Conservation (phyloP, 1,140 invertebrate genomes). For the Drosophila tropicalis region DNA sequence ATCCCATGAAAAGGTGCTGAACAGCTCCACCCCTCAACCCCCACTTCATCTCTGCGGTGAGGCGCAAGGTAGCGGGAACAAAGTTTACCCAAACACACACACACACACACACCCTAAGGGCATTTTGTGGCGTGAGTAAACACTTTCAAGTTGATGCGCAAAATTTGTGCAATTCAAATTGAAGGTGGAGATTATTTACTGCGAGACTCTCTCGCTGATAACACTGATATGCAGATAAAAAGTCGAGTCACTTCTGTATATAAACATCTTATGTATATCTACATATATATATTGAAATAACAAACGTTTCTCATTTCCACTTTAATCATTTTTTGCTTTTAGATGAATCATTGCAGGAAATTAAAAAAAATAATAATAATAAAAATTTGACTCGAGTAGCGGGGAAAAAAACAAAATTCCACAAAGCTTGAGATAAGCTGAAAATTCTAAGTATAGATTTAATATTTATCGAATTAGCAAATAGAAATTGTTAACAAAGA, state of each 20-base stretch:
- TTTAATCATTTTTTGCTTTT: not conserved
- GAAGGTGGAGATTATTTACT: constrained; percentile 43
- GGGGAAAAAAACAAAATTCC: not conserved
- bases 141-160: constrained; percentile 48
- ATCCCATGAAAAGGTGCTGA: constrained; percentile 70
- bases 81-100: too few relatives aligned
- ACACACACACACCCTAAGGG: not conserved
- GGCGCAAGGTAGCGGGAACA: not conserved
- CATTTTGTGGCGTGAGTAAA: constrained; percentile 21
- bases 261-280: not conserved
- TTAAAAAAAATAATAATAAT: not conserved
- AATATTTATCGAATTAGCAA: too few relatives aligned
- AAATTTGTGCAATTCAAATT: constrained; percentile 74
- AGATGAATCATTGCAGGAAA: constrained; percentile 2
- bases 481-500: too few relatives aligned
- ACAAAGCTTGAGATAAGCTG: not conserved
- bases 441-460: too few relatives aligned
- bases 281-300: constrained; percentile 1
- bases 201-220: constrained; percentile 30
- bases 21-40: not conserved
- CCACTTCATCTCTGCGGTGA: not conserved
- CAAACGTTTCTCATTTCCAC: constrained; percentile 6
- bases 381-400: not conserved
- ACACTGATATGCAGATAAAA: constrained; percentile 25
- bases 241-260: not conserved